These are phyloP conservation scores for Pandion haliaetus DNA, from an alignment of 2,113 vertebrate genomes.

Conservation along the genomic window DNA sequence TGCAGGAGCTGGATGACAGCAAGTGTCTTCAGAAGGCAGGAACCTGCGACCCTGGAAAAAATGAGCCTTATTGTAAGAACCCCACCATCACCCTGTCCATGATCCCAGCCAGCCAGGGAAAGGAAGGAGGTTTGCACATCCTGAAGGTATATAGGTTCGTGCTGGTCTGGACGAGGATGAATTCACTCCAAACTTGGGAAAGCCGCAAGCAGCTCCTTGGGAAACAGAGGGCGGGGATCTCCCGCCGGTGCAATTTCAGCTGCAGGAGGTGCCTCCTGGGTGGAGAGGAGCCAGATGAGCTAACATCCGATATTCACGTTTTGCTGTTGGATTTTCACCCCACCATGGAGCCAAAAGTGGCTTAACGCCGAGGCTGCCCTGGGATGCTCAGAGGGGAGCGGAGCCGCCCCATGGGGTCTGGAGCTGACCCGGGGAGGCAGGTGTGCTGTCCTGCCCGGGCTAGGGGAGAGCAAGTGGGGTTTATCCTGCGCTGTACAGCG, in stretches of 20 bases:
- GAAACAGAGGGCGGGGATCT: accelerated
- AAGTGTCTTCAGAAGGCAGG: not conserved
- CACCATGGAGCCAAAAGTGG: not conserved
- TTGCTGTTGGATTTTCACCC: not conserved
- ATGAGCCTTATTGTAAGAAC: not conserved
- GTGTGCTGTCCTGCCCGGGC: not conserved
- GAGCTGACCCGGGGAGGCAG: not conserved
- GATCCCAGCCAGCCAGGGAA: not conserved
- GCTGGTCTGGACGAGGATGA: not conserved
- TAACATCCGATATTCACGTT: not conserved
- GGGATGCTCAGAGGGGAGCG: not conserved
- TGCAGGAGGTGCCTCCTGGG: not conserved
- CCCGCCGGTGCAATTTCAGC: accelerated
- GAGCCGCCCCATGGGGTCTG: accelerated
- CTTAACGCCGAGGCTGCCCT: not conserved
- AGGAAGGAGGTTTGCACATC: not conserved
- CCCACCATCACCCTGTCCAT: accelerated
- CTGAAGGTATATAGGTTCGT: not conserved
- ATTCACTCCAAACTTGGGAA: not conserved
- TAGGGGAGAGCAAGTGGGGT: accelerated
- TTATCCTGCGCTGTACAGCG: not conserved
- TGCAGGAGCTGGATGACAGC: not conserved
- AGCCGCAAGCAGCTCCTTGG: not conserved
- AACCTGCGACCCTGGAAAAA: not conserved
- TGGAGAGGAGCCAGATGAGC: not conserved